These are phyloP conservation scores for Gallinago solitaria DNA, from an alignment of 2,797 vertebrate genomes.

Conservation along the genomic window DNA sequence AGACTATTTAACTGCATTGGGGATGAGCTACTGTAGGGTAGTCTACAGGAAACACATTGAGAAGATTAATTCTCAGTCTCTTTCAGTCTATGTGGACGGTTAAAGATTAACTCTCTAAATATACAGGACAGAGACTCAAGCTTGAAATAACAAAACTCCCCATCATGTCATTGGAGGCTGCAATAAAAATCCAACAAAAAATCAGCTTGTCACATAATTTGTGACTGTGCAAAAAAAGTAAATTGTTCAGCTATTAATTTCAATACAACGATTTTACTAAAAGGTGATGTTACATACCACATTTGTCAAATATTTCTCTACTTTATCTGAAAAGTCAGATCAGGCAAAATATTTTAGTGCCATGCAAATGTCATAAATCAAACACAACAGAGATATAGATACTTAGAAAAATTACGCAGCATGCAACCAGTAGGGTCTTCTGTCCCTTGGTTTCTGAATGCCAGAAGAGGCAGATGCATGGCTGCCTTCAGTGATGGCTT, in stretches of 20 bases:
- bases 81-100: neutral
- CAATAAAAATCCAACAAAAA: neutral
- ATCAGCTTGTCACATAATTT: neutral
- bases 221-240: neutral
- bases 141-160: neutral
- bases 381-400: neutral
- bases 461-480: neutral
- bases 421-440: neutral
- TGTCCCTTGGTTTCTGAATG: neutral
- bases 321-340: neutral
- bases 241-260: neutral
- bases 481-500: neutral
- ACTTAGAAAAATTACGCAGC: neutral
- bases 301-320: neutral
- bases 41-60: neutral
- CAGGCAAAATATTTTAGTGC: neutral
- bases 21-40: neutral
- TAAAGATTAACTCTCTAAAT: neutral
- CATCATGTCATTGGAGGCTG: neutral
- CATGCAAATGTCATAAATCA: neutral
- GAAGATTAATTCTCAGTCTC: neutral
- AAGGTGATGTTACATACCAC: neutral
- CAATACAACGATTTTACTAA: neutral
- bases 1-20: neutral
- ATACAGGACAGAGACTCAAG: neutral